Conservation (phyloP, 2,888 invertebrate species). For the Cephonodes hylas region DNA sequence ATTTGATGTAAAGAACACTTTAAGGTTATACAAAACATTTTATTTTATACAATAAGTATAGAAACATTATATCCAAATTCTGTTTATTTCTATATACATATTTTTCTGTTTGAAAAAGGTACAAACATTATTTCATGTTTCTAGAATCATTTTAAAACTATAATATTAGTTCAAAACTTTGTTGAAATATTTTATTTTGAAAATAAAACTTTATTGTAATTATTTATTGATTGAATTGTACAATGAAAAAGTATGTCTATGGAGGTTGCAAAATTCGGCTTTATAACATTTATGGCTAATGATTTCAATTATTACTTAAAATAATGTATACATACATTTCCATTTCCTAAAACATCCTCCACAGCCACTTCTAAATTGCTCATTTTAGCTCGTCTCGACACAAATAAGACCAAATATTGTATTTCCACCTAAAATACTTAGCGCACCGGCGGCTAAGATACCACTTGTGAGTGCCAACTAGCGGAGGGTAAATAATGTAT, state of each 20-base stretch:
- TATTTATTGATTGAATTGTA: no score
- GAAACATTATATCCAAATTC: no score
- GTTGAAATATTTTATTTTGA: no score
- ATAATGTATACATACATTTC: conserved; percentile 46
- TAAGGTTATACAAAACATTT: not conserved
- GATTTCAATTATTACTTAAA: not conserved
- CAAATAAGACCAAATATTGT: not conserved
- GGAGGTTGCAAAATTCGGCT: not conserved
- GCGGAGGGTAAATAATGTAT: not conserved
- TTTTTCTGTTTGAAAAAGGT: no score
- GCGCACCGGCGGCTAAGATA: not conserved
- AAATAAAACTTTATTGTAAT: no score
- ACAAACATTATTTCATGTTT: no score
- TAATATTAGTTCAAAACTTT: no score
- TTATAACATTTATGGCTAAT: not conserved
- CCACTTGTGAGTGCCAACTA: not conserved
- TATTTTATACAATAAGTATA: no score
- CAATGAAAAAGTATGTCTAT: no score
- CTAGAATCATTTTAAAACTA: no score
- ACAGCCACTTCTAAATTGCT: conserved; percentile 53
- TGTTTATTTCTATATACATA: no score
- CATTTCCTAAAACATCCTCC: conserved; percentile 44
- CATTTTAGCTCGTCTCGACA: conserved; percentile 33
- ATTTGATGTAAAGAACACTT: not conserved
- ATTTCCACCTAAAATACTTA: not conserved